Conservation (phyloP, 2,113 vertebrate species). For the Rousettus leschenaultii region DNA sequence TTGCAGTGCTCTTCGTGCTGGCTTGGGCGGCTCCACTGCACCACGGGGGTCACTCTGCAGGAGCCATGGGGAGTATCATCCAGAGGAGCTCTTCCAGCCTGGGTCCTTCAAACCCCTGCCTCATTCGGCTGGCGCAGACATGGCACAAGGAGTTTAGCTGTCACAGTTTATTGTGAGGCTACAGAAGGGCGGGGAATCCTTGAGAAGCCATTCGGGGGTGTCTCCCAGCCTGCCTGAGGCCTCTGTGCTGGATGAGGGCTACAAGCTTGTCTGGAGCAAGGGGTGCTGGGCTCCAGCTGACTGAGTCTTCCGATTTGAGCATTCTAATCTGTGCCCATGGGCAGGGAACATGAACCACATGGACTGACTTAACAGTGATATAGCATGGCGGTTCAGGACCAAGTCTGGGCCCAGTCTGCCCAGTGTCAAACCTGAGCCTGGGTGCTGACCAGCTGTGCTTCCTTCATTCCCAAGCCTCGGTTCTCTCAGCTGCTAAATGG, state of each 20-base stretch:
- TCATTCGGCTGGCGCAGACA: no score
- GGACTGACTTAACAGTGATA: neutral
- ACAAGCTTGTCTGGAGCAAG: neutral
- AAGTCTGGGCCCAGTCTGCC: neutral
- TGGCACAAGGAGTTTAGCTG: rapidly evolving
- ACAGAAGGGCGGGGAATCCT: neutral
- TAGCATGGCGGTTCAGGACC: neutral
- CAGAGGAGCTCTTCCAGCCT: neutral
- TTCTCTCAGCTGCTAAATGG: neutral
- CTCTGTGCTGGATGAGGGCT: neutral
- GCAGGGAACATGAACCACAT: rapidly evolving
- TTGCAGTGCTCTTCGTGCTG: rapidly evolving
- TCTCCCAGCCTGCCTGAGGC: neutral
- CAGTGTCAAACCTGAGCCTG: neutral
- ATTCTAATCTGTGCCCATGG: rapidly evolving
- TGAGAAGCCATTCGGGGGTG: no score
- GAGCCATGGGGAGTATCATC: rapidly evolving
- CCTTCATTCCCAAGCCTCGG: neutral
- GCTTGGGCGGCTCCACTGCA: neutral
- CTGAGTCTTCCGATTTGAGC: neutral
- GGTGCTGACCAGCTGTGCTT: rapidly evolving
- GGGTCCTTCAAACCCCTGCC: neutral
- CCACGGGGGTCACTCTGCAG: neutral
- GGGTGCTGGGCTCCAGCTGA: no score
- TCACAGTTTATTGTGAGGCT: neutral